phyloP scores from a whole-genome alignment of 2,797 vertebrate genomes.

The Gadopsis marmoratus region DNA sequence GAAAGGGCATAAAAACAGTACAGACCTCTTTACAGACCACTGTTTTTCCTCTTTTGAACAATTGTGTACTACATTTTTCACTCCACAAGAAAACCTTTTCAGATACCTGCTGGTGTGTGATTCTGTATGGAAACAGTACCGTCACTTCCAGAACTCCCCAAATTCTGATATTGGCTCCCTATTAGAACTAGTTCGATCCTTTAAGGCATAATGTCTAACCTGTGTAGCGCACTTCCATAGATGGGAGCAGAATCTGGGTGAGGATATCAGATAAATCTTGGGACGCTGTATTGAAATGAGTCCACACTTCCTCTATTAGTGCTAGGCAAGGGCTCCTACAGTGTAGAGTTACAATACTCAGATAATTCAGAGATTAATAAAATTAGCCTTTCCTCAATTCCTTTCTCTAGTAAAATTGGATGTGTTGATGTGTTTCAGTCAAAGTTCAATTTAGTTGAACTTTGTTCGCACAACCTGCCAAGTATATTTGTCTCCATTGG shows the following conservation, averaged over 20 bases:
- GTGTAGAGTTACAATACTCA: background rate
- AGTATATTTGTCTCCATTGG: too few relatives aligned
- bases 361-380: background rate
- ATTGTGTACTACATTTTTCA: background rate
- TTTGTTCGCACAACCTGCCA: too few relatives aligned
- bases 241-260: background rate
- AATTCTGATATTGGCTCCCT: background rate
- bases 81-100: background rate
- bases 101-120: background rate
- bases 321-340: background rate
- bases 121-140: background rate
- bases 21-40: background rate
- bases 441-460: too few relatives aligned
- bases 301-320: background rate
- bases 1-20: background rate
- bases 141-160: background rate
- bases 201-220: background rate
- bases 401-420: too few relatives aligned
- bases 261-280: background rate
- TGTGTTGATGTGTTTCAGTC: too few relatives aligned
- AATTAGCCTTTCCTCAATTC: too few relatives aligned
- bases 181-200: background rate
- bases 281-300: background rate
- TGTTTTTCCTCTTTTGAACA: background rate
- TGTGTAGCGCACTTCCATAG: background rate